These are phyloP conservation scores for Nomada fucata DNA, from an alignment of 2,888 invertebrate species.

Conservation along the genomic window DNA sequence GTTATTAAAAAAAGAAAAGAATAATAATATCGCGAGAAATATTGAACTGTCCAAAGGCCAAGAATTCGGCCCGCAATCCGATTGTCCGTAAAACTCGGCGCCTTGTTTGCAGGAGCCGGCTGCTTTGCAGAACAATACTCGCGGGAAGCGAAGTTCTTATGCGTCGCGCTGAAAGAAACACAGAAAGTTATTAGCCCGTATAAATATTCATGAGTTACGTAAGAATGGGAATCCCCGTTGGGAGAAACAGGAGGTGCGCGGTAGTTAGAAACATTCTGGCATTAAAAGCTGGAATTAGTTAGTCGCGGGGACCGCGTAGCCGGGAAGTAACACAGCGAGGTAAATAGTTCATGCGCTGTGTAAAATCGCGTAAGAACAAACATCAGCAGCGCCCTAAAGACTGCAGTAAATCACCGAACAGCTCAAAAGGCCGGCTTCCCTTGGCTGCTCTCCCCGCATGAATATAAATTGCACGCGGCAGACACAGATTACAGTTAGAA, in stretches of 20 bases:
- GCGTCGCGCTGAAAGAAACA: constrained; percentile 49
- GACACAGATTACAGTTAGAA: constrained; percentile 19
- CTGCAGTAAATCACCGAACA: constrained; percentile 47
- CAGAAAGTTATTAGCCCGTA: constrained; percentile 54
- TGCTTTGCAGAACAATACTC: constrained; percentile 39
- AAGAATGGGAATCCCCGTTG: constrained; percentile 47
- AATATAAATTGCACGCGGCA: constrained; percentile 52
- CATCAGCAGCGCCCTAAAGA: constrained; percentile 38
- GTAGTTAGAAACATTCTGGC: constrained; percentile 55
- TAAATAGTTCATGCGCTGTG: constrained; percentile 38
- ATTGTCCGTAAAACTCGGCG: background rate
- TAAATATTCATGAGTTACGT: constrained; percentile 53
- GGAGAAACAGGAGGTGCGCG: constrained; percentile 13
- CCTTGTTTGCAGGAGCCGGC: constrained; percentile 30
- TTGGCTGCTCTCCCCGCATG: constrained; percentile 24
- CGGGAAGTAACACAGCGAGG: constrained; percentile 27
- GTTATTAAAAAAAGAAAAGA: background rate
- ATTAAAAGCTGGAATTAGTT: constrained; percentile 56
- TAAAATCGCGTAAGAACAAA: constrained; percentile 56
- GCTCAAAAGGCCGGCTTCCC: constrained; percentile 28
- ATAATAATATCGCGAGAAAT: background rate
- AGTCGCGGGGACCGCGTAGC: constrained; percentile 26
- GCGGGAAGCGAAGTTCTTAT: constrained; percentile 45
- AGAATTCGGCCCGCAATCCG: constrained; percentile 8
- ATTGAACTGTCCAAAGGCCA: background rate